Conservation (phyloP, 2,113 vertebrate genomes). For the Syrmaticus mikado region DNA sequence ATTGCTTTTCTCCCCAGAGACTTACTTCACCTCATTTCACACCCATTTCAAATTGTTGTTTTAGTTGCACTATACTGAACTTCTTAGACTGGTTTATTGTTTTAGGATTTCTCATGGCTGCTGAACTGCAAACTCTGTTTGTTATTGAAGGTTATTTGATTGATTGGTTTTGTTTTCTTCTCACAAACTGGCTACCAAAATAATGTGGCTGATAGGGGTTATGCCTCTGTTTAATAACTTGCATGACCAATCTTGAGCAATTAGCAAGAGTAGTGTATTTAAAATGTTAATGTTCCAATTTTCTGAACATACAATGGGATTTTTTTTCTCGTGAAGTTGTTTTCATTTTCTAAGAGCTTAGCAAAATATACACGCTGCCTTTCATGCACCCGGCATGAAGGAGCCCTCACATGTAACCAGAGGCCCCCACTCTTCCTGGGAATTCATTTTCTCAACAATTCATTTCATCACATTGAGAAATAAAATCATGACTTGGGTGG, state of each 20-base stretch:
- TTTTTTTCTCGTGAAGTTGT: constrained; percentile 29
- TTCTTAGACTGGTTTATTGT: constrained; percentile 54
- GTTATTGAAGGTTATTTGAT: constrained; percentile 61
- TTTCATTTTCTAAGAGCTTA: constrained; percentile 26
- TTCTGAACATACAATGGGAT: constrained; percentile 27
- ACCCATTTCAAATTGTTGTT: constrained; percentile 19
- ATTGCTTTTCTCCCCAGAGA: not conserved
- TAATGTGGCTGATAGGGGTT: constrained; percentile 26
- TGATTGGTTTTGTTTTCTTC: constrained; percentile 60
- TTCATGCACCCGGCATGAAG: not conserved
- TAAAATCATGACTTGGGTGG: not conserved
- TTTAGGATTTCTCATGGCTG: constrained; percentile 39
- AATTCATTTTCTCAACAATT: constrained; percentile 22
- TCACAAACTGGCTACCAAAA: constrained; percentile 40
- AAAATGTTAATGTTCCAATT: constrained; percentile 35
- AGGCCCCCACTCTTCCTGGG: not conserved
- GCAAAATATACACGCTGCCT: not conserved
- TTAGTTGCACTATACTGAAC: constrained; percentile 39
- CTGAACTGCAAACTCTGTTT: constrained; percentile 43
- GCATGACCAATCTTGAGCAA: constrained; percentile 21
- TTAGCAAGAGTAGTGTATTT: constrained; percentile 29
- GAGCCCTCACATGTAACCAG: not conserved
- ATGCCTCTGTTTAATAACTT: constrained; percentile 52
- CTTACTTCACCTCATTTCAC: constrained; percentile 36
- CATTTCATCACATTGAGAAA: not conserved